phyloP scores from a whole-genome alignment of 2,888 invertebrate genomes.

The Acrobeloides nanus region DNA sequence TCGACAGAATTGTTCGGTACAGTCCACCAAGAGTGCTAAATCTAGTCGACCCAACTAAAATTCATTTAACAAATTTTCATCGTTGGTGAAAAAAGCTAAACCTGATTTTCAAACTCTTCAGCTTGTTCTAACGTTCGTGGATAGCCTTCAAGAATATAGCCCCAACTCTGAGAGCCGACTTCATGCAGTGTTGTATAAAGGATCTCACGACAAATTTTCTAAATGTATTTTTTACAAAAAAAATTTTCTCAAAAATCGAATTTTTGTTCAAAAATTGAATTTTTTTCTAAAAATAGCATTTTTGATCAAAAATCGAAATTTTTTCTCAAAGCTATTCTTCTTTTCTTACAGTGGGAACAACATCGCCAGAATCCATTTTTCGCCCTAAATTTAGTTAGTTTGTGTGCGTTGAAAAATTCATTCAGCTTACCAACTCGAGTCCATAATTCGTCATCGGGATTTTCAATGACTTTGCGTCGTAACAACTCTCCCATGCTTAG shows the following conservation, averaged over 20 bases:
- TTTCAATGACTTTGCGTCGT: slow-evolving; percentile 46
- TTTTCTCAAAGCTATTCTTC: too few relatives aligned
- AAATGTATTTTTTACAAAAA: too few relatives aligned
- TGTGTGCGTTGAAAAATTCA: slow-evolving; percentile 40
- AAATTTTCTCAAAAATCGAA: neutral
- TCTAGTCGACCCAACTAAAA: slow-evolving; percentile 58
- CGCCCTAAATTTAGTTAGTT: slow-evolving; percentile 51
- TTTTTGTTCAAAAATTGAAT: neutral
- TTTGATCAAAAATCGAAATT: neutral
- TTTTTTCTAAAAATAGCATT: neutral
- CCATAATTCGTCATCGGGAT: slow-evolving; percentile 42
- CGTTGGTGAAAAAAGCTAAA: slow-evolving; percentile 16
- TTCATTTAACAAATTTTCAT: neutral
- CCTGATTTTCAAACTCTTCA: slow-evolving; percentile 49
- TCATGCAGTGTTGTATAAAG: slow-evolving; percentile 51
- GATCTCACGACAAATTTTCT: slow-evolving; percentile 55
- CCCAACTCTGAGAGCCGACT: slow-evolving; percentile 49
- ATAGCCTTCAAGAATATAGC: slow-evolving; percentile 57
- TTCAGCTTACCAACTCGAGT: slow-evolving; percentile 45
- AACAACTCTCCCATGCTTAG: slow-evolving; percentile 30
- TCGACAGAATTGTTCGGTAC: slow-evolving; percentile 67
- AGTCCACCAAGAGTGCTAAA: slow-evolving; percentile 76
- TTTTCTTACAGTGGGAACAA: slow-evolving; percentile 42
- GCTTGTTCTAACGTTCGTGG: slow-evolving; percentile 56
- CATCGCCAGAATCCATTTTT: slow-evolving; percentile 51